phyloP scores from a whole-genome alignment of 1,140 invertebrate genomes.

The Forficula auricularia region DNA sequence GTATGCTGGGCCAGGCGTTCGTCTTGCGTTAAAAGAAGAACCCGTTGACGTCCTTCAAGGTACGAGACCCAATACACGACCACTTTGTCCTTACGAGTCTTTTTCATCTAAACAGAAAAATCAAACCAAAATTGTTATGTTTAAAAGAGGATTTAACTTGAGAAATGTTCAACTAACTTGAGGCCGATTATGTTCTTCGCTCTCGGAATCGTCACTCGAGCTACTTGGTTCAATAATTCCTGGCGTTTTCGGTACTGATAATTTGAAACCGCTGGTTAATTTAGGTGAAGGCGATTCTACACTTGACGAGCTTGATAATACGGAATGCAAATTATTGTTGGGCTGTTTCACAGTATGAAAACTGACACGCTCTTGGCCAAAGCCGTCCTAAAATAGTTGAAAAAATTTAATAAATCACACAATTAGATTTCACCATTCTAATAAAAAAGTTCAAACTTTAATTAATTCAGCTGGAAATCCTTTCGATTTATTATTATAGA shows the following conservation, averaged over 20 bases:
- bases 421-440: neutral
- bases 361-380: conserved; percentile 46
- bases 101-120: conserved; percentile 18
- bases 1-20: conserved; percentile 50
- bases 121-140: neutral
- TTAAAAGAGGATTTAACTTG: neutral
- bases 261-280: neutral
- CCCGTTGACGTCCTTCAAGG: conserved; percentile 52
- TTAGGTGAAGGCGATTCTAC: too few relatives aligned
- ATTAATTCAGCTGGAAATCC: conserved; percentile 50
- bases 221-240: conserved; percentile 15
- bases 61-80: conserved; percentile 71
- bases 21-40: conserved; percentile 64
- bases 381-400: conserved; percentile 32
- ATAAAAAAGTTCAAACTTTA: conserved; percentile 32
- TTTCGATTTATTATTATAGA: conserved; percentile 59
- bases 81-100: conserved; percentile 35
- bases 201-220: conserved; percentile 19
- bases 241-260: conserved; percentile 9
- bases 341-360: conserved; percentile 41
- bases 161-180: conserved; percentile 9
- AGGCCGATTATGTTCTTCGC: conserved; percentile 17
- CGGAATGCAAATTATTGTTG: conserved; percentile 18
- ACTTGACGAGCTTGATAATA: too few relatives aligned
- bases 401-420: conserved; percentile 7